Evolutionary conservation across 1,140 invertebrate genomes (phyloP), one percentile per base, ranked within the genome.

Genomic region (Eurytemora carolleeae): DNA sequence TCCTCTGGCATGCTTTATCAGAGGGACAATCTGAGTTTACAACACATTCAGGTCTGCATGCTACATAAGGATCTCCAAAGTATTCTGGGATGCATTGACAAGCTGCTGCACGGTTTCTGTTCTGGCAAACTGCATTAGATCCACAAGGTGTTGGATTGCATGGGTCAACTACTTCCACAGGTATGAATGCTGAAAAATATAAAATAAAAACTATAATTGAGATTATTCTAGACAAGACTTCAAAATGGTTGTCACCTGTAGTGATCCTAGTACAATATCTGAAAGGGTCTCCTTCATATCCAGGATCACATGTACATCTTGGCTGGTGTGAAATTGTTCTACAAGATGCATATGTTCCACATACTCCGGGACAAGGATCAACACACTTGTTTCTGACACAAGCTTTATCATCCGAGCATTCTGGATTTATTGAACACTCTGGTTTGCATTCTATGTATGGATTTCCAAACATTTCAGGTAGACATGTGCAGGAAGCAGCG

Each of bases 331-430:
- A 20, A 17, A 31, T 64, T 7, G 24, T 56, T 23, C 53, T 57
- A 24, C 64, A 65, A 17, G 31, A 7, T 12, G 64, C 53, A 57
- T 65, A 59, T 22, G 12, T 12, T 19, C 62, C 62, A 55, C 64
- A 64, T 18, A 55, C 25, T 57, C 55, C 22, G 20, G 55, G 64
- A 63, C 78, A 80, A 2, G 78, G 78, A 66, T 80, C 74, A 24
- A 82, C 71, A 70, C 87, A 92, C 66, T 84, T 80, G 59, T 82
- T 85, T 59, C 81, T 80, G 55, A 84, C 69, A 66, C 88, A 92
- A 22, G 53, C 23, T 55, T 80, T 70, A 61, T 80, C 76, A 65
- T 78, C 82, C 22, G 78, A 76, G 68, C 84, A 87, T 70, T 86
- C 84, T 0, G 81, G 78, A 55, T 64, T 61, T 68, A 84, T 73